phyloP scores from a whole-genome alignment of 2,888 invertebrate genomes.

The Trichogramma evanescens region DNA sequence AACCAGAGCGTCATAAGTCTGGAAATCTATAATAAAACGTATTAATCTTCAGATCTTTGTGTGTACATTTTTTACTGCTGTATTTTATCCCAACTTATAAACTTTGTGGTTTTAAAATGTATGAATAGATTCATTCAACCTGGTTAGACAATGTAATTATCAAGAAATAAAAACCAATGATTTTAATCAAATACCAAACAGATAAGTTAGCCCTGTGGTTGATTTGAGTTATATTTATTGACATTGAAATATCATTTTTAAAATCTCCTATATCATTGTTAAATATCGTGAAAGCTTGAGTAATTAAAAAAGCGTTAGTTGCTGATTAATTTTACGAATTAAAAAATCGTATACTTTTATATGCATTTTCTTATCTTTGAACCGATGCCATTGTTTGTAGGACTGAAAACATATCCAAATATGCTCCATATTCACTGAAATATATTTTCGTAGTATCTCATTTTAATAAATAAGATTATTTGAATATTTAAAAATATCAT shows the following conservation, averaged over 20 bases:
- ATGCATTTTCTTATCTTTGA: slow-evolving; percentile 31
- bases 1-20: slow-evolving; percentile 71
- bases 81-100: background rate
- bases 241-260: background rate
- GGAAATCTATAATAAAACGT: slow-evolving; percentile 56
- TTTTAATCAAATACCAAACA: too few species aligned
- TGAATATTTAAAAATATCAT: background rate
- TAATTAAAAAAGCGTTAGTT: slow-evolving; percentile 19
- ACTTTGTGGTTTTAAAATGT: slow-evolving; percentile 2
- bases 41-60: background rate
- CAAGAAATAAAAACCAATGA: too few species aligned
- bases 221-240: background rate
- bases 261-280: background rate
- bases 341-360: background rate
- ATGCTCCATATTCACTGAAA: slow-evolving; percentile 40
- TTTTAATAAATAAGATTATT: background rate
- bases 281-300: slow-evolving; percentile 10
- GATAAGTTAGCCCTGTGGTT: background rate
- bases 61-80: background rate
- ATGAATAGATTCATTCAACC: slow-evolving; percentile 5
- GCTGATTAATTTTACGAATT: slow-evolving; percentile 10
- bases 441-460: slow-evolving; percentile 26
- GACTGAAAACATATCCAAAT: slow-evolving; percentile 39
- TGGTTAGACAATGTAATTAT: slow-evolving; percentile 4
- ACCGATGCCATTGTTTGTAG: slow-evolving; percentile 36